phyloP scores from a whole-genome alignment of 2,113 vertebrate genomes.

The Apus apus region DNA sequence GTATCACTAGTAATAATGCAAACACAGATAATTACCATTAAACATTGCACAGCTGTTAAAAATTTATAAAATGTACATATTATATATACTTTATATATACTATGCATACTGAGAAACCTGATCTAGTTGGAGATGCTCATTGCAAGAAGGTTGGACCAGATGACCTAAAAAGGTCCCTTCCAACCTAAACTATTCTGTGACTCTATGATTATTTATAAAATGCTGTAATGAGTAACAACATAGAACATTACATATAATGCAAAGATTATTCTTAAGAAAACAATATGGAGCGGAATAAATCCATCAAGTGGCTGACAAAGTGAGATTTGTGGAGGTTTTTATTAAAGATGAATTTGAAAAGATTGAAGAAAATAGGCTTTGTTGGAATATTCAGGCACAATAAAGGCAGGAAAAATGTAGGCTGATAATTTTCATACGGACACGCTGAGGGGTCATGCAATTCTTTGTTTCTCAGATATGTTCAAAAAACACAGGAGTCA shows the following conservation, averaged over 20 bases:
- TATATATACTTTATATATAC: background rate
- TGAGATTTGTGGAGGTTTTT: background rate
- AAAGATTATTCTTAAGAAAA: background rate
- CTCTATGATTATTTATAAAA: background rate
- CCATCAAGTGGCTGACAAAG: background rate
- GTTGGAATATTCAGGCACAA: background rate
- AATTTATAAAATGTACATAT: background rate
- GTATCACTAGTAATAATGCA: conserved; percentile 7
- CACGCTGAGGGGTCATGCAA: background rate
- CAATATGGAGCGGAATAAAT: background rate
- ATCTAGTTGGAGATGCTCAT: background rate
- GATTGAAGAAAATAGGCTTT: background rate
- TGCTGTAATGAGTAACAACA: background rate
- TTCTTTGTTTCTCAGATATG: background rate
- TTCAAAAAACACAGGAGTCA: background rate
- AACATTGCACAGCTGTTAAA: background rate
- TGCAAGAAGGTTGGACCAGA: background rate
- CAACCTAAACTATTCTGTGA: background rate
- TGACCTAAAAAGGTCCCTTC: background rate
- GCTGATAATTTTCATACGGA: background rate
- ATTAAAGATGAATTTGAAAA: background rate
- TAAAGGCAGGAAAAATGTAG: background rate
- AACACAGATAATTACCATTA: background rate
- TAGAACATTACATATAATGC: background rate
- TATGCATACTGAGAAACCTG: background rate